A percentile compares a stretch with the other conserved stretches of the same genome.
These are phyloP conservation scores for Phataginus tricuspis DNA, from an alignment of 2,797 vertebrate genomes.

Conservation along the genomic window DNA sequence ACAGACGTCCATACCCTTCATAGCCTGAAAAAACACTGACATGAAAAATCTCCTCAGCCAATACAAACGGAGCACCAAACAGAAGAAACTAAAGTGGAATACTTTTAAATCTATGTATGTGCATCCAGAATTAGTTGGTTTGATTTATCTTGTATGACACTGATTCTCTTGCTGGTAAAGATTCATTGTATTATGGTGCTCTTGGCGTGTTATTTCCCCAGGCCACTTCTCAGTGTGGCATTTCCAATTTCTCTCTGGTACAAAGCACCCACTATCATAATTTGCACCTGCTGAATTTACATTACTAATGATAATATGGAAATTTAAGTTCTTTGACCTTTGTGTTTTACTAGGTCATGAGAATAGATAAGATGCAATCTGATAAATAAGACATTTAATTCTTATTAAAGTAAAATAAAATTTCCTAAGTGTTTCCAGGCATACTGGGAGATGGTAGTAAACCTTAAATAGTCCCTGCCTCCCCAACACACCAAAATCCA, in stretches of 20 bases:
- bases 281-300: slow-evolving; percentile 85
- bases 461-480: background rate
- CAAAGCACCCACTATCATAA: slow-evolving; percentile 82
- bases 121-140: slow-evolving; percentile 75
- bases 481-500: background rate
- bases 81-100: slow-evolving; percentile 71
- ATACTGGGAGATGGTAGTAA: background rate
- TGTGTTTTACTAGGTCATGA: slow-evolving; percentile 59
- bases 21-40: slow-evolving; percentile 61
- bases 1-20: background rate
- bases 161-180: slow-evolving; percentile 77
- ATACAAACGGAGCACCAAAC: slow-evolving; percentile 68
- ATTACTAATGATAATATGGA: slow-evolving; percentile 81
- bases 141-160: slow-evolving; percentile 82
- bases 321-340: slow-evolving; percentile 72
- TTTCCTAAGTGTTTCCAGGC: background rate
- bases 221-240: slow-evolving; percentile 84
- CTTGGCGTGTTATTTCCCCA: slow-evolving; percentile 83
- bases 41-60: slow-evolving; percentile 69
- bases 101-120: slow-evolving; percentile 74
- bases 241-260: slow-evolving; percentile 84
- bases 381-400: slow-evolving; percentile 57
- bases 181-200: slow-evolving; percentile 83
- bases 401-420: slow-evolving; percentile 55
- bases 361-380: slow-evolving; percentile 31